Evolutionary conservation across 2,888 invertebrate species (phyloP), one percentile per base, ranked within the genome.

Genomic region (Crioceris asparagi): DNA sequence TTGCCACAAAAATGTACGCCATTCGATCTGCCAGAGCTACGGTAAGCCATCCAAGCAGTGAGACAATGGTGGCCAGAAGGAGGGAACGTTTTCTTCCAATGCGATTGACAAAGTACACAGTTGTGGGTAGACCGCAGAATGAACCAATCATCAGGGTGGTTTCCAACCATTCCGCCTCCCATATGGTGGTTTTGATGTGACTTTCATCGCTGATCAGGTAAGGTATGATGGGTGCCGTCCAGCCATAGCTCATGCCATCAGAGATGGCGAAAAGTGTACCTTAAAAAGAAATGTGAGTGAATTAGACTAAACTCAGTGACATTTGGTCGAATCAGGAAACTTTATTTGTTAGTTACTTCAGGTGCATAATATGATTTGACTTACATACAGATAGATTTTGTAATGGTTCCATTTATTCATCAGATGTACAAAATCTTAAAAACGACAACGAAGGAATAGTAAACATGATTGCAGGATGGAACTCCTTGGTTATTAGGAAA

Each of bases 161-260:
- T 41, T 57, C 56, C 32, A 57, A 36, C 55, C 55, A 56, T 19
- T 48, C 51, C 8, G 52, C 52, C 32, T 56, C 53, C 33, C 39
- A 42, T 39, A 47, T 43, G 11, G 52, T 49, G 23, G 63, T 60
- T 33, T 44, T 40, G 3, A 64, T 56, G 30, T 63, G 62, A 8
- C 55, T 52, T 17, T 55, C 47, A 4, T 48, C 46, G n/a, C 51
- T 46, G 34, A 55, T 40, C 7, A 64, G 51, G 16, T 61, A 52
- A 3, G 62, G 64, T 7, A 63, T 52, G 18, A 60, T 53, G 1
- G 64, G 63, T 1, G 63, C 59, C 10, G 62, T 58, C 63, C 63
- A 64, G 10, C 61, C 62, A 34, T 63, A 64, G 32, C 59, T 58
- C 57, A 64, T 62, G 8, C 64, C 64, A 53, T 64, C 64, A 2